These are phyloP conservation scores for Cephus spinipes DNA, from an alignment of 2,888 invertebrate species.

Conservation along the genomic window DNA sequence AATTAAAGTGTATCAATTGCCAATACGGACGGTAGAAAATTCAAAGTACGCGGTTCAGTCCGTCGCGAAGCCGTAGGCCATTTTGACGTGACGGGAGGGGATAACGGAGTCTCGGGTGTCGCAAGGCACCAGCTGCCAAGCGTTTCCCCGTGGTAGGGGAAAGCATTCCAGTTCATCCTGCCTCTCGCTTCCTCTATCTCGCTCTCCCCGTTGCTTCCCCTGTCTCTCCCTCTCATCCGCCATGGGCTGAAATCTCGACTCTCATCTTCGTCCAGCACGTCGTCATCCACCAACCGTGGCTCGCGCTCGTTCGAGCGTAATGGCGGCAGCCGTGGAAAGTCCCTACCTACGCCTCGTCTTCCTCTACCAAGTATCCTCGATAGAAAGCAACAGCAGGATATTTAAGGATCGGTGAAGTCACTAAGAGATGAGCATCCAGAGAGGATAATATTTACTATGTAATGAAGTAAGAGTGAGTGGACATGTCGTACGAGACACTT, in stretches of 20 bases:
- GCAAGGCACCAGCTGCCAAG: constrained; percentile 5
- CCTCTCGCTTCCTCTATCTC: constrained; percentile 21
- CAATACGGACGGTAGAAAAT: not conserved
- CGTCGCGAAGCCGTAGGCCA: not conserved
- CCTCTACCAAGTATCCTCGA: not conserved
- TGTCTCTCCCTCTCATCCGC: not conserved
- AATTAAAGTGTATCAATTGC: not conserved
- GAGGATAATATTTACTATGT: not conserved
- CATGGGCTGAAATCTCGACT: constrained; percentile 6
- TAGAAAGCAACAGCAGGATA: not conserved
- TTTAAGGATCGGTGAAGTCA: not conserved
- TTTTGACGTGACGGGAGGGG: not conserved
- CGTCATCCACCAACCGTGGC: constrained; percentile 49
- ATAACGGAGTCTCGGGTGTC: constrained; percentile 2
- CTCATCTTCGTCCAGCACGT: constrained; percentile 41
- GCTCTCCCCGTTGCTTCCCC: constrained; percentile 10
- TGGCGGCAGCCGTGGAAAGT: constrained; percentile 43
- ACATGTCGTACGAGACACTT: not conserved
- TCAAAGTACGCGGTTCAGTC: not conserved
- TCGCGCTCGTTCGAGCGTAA: constrained; percentile 55
- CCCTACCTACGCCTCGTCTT: not conserved
- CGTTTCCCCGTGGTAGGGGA: not conserved
- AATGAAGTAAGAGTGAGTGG: not conserved
- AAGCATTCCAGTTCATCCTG: constrained; percentile 4
- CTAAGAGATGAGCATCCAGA: not conserved